Evolutionary conservation across 2,888 invertebrate genomes (phyloP).

Genomic region (Holacanthella duospinosa): DNA sequence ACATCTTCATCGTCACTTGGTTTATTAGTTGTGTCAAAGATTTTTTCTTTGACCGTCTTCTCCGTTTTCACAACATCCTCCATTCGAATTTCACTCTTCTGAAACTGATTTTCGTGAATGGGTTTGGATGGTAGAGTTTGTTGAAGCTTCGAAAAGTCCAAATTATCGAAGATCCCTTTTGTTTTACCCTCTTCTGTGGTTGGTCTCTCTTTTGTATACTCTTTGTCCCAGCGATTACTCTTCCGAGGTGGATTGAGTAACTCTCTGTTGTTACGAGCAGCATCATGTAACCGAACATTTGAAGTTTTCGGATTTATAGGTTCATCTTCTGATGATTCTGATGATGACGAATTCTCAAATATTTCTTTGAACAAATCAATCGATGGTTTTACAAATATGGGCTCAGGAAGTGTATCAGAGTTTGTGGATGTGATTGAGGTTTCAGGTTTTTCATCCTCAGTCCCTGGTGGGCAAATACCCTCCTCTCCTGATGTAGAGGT

Average conservation of each 20-base stretch:
- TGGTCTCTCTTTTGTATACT: no score
- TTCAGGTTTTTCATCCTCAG: neutral
- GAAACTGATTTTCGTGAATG: neutral
- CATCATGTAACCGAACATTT: neutral
- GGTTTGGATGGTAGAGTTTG: neutral
- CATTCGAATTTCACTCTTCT: neutral
- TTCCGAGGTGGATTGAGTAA: neutral
- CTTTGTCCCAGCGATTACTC: no score
- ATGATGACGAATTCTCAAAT: conserved; percentile 34
- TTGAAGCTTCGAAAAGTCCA: conserved; percentile 14
- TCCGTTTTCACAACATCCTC: no score
- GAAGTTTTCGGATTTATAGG: neutral
- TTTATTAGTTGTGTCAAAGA: no score
- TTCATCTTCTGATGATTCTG: conserved; percentile 25
- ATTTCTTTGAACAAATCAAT: conserved; percentile 36
- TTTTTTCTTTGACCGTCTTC: no score
- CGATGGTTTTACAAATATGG: conserved; percentile 20
- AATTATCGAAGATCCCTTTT: conserved; percentile 22
- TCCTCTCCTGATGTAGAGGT: neutral
- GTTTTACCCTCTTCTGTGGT: neutral
- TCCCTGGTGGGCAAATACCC: conserved; percentile 6
- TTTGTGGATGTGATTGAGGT: conserved; percentile 6
- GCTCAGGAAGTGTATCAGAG: conserved; percentile 3
- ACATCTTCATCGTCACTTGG: conserved; percentile 15
- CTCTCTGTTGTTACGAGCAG: neutral